These are phyloP conservation scores for Willowsia nigromaculata DNA, from an alignment of 2,888 invertebrate genomes.

Conservation along the genomic window DNA sequence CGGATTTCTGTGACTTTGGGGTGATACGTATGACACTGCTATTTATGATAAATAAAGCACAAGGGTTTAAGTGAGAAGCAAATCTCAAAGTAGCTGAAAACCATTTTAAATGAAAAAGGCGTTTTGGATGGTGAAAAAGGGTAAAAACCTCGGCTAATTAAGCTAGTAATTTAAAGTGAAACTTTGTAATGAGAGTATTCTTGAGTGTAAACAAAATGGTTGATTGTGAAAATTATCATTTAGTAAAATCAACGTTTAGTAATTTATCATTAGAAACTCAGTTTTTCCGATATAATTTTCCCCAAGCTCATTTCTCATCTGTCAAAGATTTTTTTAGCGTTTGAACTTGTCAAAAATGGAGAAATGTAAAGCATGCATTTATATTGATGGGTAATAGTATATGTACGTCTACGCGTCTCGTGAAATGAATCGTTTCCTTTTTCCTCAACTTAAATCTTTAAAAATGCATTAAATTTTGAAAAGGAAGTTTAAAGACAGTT, in stretches of 20 bases:
- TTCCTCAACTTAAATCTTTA: neutral
- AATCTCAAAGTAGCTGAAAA: neutral
- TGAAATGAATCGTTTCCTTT: neutral
- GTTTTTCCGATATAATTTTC: neutral
- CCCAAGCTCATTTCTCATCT: conserved; percentile 25
- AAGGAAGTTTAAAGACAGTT: neutral
- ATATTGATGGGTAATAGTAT: neutral
- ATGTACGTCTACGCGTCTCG: neutral
- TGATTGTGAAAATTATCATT: no score
- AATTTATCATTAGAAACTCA: conserved; percentile 26
- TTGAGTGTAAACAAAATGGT: neutral
- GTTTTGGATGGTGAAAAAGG: neutral
- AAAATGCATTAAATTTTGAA: conserved; percentile 16
- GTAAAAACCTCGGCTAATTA: neutral
- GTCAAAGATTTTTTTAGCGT: neutral
- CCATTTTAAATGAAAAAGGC: neutral
- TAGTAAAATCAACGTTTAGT: neutral
- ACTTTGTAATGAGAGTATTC: neutral
- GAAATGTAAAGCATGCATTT: neutral
- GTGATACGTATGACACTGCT: neutral
- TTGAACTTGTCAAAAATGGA: conserved; percentile 8
- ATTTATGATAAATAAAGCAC: neutral
- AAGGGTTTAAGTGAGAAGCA: neutral
- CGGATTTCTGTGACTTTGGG: neutral
- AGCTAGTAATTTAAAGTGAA: neutral